Percentiles rank a stretch among this genome's conserved stretches.
phyloP scores from a whole-genome alignment of 1,140 invertebrate genomes.

The Drosophila pseudoobscura region DNA sequence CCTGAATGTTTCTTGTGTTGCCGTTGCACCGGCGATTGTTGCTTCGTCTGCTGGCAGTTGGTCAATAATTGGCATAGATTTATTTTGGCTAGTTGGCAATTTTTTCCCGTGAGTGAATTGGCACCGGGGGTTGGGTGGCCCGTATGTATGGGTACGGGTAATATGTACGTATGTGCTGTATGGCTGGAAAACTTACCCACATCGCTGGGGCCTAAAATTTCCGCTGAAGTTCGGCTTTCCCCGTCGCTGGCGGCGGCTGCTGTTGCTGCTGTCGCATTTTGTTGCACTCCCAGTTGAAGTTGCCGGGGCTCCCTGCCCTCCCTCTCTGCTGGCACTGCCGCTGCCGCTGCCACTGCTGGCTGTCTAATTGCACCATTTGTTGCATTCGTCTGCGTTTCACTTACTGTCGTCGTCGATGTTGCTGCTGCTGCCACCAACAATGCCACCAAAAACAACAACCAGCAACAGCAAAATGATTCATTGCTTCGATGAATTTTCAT shows the following conservation, averaged over 20 bases:
- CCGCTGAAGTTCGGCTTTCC: conserved; percentile 68
- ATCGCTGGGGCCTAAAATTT: conserved; percentile 75
- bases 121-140: not conserved
- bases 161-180: conserved; percentile 1
- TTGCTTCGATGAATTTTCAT: conserved; percentile 81
- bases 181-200: conserved; percentile 67
- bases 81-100: conserved; percentile 76
- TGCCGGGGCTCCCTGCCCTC: not conserved
- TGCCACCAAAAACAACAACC: conserved; percentile 54
- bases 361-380: conserved; percentile 81
- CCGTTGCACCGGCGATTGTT: conserved; percentile 46
- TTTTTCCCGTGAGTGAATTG: conserved; percentile 28
- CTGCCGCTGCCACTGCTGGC: conserved; percentile 38
- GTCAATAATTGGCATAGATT: conserved; percentile 82
- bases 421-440: conserved; percentile 42
- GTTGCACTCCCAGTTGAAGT: conserved; percentile 10
- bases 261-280: conserved; percentile 41
- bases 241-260: conserved; percentile 44
- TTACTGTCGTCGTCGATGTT: conserved; percentile 45
- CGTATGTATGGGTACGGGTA: conserved; percentile 10
- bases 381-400: conserved; percentile 77
- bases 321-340: conserved; percentile 7
- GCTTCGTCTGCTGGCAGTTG: conserved; percentile 66
- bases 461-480: conserved; percentile 77
- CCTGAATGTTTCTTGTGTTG: conserved; percentile 36